phyloP scores from a whole-genome alignment of 2,113 vertebrate species.

The Himantopus leucocephalus region DNA sequence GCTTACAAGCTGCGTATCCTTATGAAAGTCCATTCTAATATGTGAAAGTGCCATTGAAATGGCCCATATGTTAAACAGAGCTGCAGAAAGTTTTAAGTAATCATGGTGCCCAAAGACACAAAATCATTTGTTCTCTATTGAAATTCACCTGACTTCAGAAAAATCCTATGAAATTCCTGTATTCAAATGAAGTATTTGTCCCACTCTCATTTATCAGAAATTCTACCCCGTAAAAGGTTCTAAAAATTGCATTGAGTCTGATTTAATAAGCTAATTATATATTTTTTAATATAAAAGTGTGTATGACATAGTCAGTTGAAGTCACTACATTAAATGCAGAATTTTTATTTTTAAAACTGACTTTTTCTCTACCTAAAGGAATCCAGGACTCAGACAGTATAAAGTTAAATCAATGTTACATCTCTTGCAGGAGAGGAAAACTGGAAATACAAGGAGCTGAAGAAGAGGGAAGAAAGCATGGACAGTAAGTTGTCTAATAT shows the following conservation, averaged over 20 bases:
- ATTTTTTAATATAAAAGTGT: neutral
- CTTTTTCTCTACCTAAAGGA: neutral
- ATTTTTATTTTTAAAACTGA: neutral
- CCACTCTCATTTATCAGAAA: neutral
- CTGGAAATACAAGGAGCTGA: conserved; percentile 92
- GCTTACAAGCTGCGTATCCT: neutral
- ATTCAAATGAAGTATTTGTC: neutral
- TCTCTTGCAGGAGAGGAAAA: conserved; percentile 86
- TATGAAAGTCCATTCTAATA: neutral
- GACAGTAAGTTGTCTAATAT: conserved; percentile 83
- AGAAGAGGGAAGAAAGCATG: conserved; percentile 90
- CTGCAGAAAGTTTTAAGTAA: neutral
- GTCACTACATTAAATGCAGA: neutral
- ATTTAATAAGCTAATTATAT: neutral
- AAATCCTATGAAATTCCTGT: neutral
- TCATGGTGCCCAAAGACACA: neutral
- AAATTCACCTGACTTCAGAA: neutral
- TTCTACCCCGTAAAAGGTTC: neutral
- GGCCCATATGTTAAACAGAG: neutral
- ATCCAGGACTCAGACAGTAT: neutral
- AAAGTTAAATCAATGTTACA: neutral
- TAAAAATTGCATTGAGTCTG: neutral
- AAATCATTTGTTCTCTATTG: neutral
- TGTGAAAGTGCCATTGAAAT: neutral
- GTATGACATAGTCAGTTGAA: neutral